Conservation (phyloP, 2,113 vertebrate genomes). For the Calyptommatus sinebrachiatus region DNA sequence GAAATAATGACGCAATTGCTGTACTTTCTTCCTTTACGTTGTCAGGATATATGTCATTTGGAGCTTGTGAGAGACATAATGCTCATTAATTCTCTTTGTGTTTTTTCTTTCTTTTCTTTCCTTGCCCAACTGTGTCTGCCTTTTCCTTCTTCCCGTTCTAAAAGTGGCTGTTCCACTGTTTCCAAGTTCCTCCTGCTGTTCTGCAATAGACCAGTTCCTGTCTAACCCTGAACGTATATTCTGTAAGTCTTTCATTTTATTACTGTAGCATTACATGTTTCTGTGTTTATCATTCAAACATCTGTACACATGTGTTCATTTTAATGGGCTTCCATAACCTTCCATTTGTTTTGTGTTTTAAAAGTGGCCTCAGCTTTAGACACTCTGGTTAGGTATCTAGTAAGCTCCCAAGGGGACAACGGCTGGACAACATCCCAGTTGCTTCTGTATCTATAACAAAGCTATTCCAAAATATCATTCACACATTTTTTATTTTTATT, state of each 20-base stretch:
- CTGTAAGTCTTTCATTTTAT: conserved; percentile 74
- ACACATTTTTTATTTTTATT: too few species aligned
- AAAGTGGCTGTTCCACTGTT: conserved; percentile 90
- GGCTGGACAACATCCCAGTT: background rate
- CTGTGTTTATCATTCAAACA: background rate
- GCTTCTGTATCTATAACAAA: too few species aligned
- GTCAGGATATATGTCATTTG: background rate
- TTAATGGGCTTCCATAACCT: background rate
- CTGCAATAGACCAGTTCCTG: conserved; percentile 93
- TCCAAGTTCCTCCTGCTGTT: conserved; percentile 93
- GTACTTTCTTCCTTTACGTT: background rate
- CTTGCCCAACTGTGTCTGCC: conserved; percentile 52
- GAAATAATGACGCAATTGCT: background rate
- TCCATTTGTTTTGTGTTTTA: background rate
- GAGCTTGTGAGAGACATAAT: conserved; percentile 14
- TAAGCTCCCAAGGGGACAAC: background rate
- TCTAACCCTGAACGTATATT: conserved; percentile 76
- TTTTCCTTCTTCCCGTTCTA: conserved; percentile 59
- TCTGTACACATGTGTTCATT: conserved; percentile 29
- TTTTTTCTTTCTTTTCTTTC: conserved; percentile 56
- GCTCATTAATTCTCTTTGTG: conserved; percentile 49
- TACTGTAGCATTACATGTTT: conserved; percentile 47
- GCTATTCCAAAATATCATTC: too few species aligned
- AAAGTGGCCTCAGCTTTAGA: background rate
- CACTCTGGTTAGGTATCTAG: background rate